Evolutionary conservation across 1,140 invertebrate genomes (phyloP).

Genomic region (Drosophila neocordata): DNA sequence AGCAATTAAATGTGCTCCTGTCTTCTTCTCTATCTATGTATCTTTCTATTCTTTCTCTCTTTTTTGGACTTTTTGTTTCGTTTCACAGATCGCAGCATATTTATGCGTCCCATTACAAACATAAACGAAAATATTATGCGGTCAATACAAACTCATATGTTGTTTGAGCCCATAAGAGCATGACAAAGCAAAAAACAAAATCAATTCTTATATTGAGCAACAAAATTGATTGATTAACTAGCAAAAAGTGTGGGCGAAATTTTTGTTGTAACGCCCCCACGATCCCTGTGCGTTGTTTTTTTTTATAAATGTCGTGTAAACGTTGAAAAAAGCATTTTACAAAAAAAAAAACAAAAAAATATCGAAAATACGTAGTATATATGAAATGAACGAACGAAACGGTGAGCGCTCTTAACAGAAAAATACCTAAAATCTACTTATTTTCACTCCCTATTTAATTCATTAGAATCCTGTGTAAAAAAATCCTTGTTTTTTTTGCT

Average conservation of each 20-base stretch:
- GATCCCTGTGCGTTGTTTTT: conserved; percentile 41
- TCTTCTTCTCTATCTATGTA: conserved; percentile 47
- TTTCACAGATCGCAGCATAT: conserved; percentile 81
- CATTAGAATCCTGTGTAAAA: conserved; percentile 3
- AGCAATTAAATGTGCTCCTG: conserved; percentile 53
- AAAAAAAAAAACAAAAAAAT: conserved; percentile 24
- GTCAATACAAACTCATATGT: conserved; percentile 80
- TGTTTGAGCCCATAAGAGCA: conserved; percentile 53
- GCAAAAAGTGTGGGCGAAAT: conserved; percentile 43
- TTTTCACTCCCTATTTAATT: background rate
- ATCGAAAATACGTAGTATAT: conserved; percentile 3
- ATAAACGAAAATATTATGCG: conserved; percentile 82
- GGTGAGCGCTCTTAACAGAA: conserved; percentile 58
- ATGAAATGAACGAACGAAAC: conserved; percentile 46
- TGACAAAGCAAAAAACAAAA: conserved; percentile 13
- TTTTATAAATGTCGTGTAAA: conserved; percentile 60
- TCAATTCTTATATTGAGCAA: background rate
- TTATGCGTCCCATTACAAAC: conserved; percentile 81
- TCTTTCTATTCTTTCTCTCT: conserved; percentile 34
- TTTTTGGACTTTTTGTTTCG: conserved; percentile 49
- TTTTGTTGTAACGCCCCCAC: conserved; percentile 58
- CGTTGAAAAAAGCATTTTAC: conserved; percentile 55
- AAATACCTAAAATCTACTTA: background rate
- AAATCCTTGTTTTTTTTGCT: background rate
- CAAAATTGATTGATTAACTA: conserved; percentile 28